Evolutionary conservation across 2,888 invertebrate species (phyloP).

Genomic region (Deilephila porcellus): DNA sequence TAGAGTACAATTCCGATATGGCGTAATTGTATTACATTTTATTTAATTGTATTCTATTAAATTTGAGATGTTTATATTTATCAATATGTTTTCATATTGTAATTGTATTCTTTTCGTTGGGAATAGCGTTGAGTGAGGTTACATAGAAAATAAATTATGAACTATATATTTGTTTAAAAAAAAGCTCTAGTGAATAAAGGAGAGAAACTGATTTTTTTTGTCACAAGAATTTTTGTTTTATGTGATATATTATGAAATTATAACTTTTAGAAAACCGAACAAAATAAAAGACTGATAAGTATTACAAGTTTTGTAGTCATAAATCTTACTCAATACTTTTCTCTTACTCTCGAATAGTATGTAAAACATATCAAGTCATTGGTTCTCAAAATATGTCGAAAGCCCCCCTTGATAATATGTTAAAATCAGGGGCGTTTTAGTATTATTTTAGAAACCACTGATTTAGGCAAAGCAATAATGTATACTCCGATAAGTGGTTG

Average conservation of each 20-base stretch:
- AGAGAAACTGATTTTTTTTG: neutral
- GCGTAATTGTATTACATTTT: neutral
- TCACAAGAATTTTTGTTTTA: too few relatives aligned
- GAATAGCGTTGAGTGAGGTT: conserved; percentile 1
- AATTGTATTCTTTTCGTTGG: conserved; percentile 17
- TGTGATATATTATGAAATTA: too few relatives aligned
- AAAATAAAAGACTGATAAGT: neutral
- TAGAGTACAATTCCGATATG: conserved; percentile 20
- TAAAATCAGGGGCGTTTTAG: neutral
- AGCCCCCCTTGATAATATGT: neutral
- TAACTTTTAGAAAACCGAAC: too few relatives aligned
- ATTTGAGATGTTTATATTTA: neutral
- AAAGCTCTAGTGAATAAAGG: too few relatives aligned
- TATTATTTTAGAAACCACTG: conserved; percentile 11
- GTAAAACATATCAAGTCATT: neutral
- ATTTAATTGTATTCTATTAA: neutral
- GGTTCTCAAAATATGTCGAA: conserved; percentile 13
- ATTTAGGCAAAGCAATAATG: conserved; percentile 18
- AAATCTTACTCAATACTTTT: neutral
- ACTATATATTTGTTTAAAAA: too few relatives aligned
- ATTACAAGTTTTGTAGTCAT: neutral
- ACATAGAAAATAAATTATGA: too few relatives aligned
- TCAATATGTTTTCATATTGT: conserved; percentile 12
- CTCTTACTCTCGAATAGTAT: conserved; percentile 9
- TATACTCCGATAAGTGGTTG: conserved; percentile 24